A percentile compares a stretch with the other conserved stretches of the same genome.
Conservation (phyloP, 2,888 invertebrate species). For the Schizaphis graminum region DNA sequence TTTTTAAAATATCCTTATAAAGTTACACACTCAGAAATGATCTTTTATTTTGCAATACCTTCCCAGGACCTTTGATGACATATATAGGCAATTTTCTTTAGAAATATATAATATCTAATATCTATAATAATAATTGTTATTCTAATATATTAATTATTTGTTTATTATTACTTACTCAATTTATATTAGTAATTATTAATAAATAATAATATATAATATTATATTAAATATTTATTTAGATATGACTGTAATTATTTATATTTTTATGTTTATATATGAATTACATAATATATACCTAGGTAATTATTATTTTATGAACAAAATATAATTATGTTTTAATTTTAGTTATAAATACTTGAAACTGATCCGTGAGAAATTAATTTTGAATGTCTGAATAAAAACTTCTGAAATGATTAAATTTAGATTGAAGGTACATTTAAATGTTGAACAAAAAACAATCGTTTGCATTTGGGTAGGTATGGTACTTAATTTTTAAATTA, state of each 20-base stretch:
- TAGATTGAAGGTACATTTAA: not conserved
- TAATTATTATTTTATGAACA: not conserved
- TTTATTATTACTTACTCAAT: not conserved
- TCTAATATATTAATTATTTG: not conserved
- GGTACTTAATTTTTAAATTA: not conserved
- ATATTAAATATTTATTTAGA: not conserved
- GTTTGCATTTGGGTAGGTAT: not conserved
- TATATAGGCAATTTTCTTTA: not conserved
- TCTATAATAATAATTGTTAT: too few relatives aligned
- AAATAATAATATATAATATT: not conserved
- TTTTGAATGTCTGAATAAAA: not conserved
- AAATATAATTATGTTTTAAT: not conserved
- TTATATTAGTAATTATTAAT: not conserved
- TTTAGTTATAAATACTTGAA: not conserved
- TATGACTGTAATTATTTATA: not conserved
- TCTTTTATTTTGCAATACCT: not conserved
- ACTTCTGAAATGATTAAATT: not conserved
- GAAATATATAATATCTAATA: not conserved
- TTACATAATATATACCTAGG: not conserved
- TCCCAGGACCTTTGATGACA: not conserved
- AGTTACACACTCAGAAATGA: not conserved
- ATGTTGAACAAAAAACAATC: not conserved
- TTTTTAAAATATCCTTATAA: not conserved
- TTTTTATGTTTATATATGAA: not conserved
- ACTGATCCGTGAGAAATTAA: not conserved